Base-by-base conservation (phyloP, 2,113 vertebrate species). In the Phocoena sinus region DNA sequence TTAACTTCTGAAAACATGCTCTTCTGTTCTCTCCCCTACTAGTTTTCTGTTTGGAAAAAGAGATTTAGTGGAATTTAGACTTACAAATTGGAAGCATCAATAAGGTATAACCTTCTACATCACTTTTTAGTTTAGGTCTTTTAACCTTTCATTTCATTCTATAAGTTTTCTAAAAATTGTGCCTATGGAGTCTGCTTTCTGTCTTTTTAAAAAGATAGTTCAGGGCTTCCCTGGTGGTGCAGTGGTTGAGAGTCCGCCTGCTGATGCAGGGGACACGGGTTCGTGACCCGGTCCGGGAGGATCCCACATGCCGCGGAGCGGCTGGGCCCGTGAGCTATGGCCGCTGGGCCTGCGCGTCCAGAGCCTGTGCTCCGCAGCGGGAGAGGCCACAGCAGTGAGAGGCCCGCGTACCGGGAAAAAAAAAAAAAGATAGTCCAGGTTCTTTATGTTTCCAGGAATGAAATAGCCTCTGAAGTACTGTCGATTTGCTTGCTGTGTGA, bases 111-210 rank as follows among this genome's bases (percentile, higher is more conserved):
- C 5, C 6, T 79, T 96, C 85, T 73, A 53, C 36, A 50, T 81
- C 31, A 62, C 21, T 82, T 79, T 89, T 93, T 62, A 83, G 87
- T 91, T 97, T 94, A 20, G 36, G 47, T 53, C 93, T 94, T 95
- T 97, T 95, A 38, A 67, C 9, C n/a, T 96, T 96, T 85, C 23
- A 12, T 68, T 97, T 90, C 67, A 20, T 85, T 68, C 47, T 77
- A 3, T 62, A 62, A 82, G 36, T 94, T 96, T 44, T 44, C 25
- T 14, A 92, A 31, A 79, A 88, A 41, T 47, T 65, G 10, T 56
- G 41, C 83, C 44, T 85, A 6, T 94, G 65, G 17, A 56, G 36
- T 84, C 13, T 93, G 25, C n/a, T 86, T 76, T 84, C 47, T 93
- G 36, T 83, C 56, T 81, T 28, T 71, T 13, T 41, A 76, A 67